These are phyloP conservation scores for Cynodonichthys magdalenae DNA, from an alignment of 2,797 vertebrate genomes.

Conservation along the genomic window DNA sequence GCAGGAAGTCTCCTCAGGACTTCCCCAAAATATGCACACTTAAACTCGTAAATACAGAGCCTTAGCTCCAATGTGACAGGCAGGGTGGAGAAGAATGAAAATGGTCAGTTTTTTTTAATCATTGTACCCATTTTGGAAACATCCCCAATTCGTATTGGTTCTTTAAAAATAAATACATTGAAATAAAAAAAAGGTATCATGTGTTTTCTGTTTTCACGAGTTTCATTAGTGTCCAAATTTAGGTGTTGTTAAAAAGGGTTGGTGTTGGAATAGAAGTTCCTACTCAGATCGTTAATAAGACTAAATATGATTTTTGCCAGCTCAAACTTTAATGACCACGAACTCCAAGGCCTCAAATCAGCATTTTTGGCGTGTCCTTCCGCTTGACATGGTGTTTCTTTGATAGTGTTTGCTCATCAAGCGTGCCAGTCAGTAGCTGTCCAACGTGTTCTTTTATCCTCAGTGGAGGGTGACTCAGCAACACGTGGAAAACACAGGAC, in stretches of 20 bases:
- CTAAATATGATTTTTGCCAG: too few relatives aligned
- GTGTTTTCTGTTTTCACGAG: not conserved
- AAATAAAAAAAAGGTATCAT: conserved; percentile 71
- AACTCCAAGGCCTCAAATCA: not conserved
- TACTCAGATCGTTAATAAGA: too few relatives aligned
- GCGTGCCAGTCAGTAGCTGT: conserved; percentile 40
- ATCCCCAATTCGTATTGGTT: conserved; percentile 84
- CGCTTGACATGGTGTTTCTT: conserved; percentile 26
- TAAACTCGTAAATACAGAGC: conserved; percentile 58
- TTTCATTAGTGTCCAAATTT: too few relatives aligned
- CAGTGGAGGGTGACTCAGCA: conserved; percentile 63
- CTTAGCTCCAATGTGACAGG: conserved; percentile 76
- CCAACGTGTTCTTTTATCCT: conserved; percentile 44
- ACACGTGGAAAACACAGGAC: conserved; percentile 67
- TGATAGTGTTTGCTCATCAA: conserved; percentile 35
- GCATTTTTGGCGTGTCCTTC: not conserved
- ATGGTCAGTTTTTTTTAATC: conserved; percentile 76
- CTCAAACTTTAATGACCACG: too few relatives aligned
- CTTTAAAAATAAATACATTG: conserved; percentile 85
- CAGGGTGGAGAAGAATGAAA: conserved; percentile 69
- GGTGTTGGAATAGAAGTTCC: too few relatives aligned
- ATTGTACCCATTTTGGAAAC: conserved; percentile 82
- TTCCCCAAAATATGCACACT: conserved; percentile 56
- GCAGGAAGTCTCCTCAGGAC: conserved; percentile 67
- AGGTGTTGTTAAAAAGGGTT: too few relatives aligned